phyloP scores from a whole-genome alignment of 2,797 vertebrate species.

The Limnodromus scolopaceus region DNA sequence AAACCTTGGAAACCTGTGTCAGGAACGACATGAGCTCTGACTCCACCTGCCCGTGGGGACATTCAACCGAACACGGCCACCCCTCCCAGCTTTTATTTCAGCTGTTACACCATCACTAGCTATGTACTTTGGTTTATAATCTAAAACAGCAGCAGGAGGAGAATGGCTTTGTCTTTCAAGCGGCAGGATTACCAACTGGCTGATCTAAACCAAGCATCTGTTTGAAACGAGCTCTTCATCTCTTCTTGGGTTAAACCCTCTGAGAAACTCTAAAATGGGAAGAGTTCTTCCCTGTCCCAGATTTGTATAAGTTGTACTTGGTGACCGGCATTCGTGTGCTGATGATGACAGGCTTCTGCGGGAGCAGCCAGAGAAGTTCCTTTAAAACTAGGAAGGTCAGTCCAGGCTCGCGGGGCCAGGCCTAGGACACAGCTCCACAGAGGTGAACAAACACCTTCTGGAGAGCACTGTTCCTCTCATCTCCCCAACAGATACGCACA shows the following conservation, averaged over 20 bases:
- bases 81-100: neutral
- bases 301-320: neutral
- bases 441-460: neutral
- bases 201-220: neutral
- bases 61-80: neutral
- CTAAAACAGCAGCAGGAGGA: neutral
- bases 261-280: neutral
- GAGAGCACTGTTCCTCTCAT: neutral
- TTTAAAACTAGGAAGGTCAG: neutral
- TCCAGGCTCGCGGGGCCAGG: neutral
- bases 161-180: neutral
- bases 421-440: accelerated
- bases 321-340: accelerated
- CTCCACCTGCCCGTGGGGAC: neutral
- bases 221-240: neutral
- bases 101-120: neutral
- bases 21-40: neutral
- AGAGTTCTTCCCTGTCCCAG: neutral
- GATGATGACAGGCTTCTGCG: neutral
- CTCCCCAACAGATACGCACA: neutral
- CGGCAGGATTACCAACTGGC: neutral
- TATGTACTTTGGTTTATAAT: neutral
- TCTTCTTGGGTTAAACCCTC: neutral
- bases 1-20: neutral
- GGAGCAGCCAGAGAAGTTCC: neutral